Base-by-base conservation (phyloP, 2,113 vertebrate genomes). In the Saccopteryx bilineata region DNA sequence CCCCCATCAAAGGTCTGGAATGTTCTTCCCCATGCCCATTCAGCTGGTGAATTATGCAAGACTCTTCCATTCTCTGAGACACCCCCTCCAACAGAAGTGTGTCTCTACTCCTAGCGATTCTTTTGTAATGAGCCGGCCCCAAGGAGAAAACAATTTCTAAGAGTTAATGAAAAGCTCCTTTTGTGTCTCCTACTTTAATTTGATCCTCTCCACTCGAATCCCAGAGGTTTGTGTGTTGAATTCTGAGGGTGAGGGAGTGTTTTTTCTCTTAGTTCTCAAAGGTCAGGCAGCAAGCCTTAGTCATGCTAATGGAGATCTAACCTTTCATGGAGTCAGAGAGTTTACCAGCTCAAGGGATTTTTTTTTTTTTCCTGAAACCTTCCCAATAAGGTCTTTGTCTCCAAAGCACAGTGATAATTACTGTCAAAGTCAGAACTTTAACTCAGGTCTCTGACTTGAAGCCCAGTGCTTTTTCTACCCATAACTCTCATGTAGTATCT, bases 221-320 rank as follows among this genome's bases (percentile, higher is more conserved):
- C 79, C 94, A 76, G 63, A 26, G 39, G 52, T 33, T 6, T 93
- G 82, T 65, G 65, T 54, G 63, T 69, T 94, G 95, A 88, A 91
- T 97, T 92, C 85, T 91, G 63, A 96, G 93, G 74, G n/a, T 18
- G 54, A 72, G 69, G 81, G 48, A 14, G 10, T 79, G 46, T 84
- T 96, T 96, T 86, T 95, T 96, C 96, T 87, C 83, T 66, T 76
- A 68, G 65, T 80, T 97, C 93, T 96, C 96, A 96, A 97, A 98
- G 93, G 96, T 97, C 94, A 96, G 74, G 13, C 24, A 63, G 85
- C 21, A 87, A 84, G 56, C 50, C 75, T 96, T 79, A 72, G 94
- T 94, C 95, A 91, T 96, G 79, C 58, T 95, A 85, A 94, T 93
- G 60, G 86, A 84, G 33, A 91, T 90, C 46, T 92, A 92, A 87